Evolutionary conservation across 2,888 invertebrate species (phyloP), one percentile per base, ranked within the genome.

Genomic region (Pristionchus japonicus): DNA sequence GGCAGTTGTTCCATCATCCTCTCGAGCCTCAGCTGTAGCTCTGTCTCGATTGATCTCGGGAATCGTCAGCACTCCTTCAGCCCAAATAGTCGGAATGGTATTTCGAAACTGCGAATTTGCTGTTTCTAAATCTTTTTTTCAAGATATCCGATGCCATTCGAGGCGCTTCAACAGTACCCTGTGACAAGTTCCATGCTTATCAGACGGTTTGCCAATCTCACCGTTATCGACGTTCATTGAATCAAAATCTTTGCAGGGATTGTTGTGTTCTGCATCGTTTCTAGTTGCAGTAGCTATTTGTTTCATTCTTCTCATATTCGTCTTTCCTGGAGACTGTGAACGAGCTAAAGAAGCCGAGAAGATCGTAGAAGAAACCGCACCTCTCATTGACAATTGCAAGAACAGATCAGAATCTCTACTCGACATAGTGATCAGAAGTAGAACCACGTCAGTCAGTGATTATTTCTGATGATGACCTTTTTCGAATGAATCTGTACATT

Each of bases 51-150:
- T 77, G 1, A 27, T 43, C n/a, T 43, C 77, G 0, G 77, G 77
- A 23, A 43, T 77, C n/a, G n/a, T 77, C 40, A 27, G 40, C 43
- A 43, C n/a, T 77, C 77, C 77, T 11, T 40, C 77, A 13, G 77
- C 77, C 9, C 77, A 77, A 11, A n/a, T 77, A 11, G 77, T 77
- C 13, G 77, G 77, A 77, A 17, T 77, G 6, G 77, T 77, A n/a
- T 11, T 43, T 31, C 20, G 57, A n/a, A n/a, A n/a, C n/a, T n/a
- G n/a, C n/a, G 3, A 61, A 27, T 27, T 61, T 23, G n/a, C 7
- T 47, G 2, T 49, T n/a, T 23, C 9, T n/a, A 27, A 61, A 61
- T n/a, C n/a, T n/a, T n/a, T n/a, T n/a, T n/a, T n/a, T 43, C 11
- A 43, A 77, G 77, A 43, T 77, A 4, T 77, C 77, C 9, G 77